These are phyloP conservation scores for Ormyrus rosae DNA, from an alignment of 2,888 invertebrate species.

Conservation along the genomic window DNA sequence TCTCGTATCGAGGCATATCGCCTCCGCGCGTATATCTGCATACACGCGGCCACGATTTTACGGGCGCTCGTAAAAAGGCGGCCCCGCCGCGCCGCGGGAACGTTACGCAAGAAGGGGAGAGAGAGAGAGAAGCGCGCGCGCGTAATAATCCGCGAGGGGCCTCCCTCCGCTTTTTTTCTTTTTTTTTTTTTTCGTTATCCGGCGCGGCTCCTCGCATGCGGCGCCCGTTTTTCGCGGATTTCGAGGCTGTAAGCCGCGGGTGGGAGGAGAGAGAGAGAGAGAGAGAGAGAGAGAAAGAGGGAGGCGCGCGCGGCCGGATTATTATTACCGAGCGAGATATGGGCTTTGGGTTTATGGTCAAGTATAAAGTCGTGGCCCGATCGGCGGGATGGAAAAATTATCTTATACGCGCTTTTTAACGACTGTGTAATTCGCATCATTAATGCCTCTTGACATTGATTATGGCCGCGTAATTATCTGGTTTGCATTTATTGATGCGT, in stretches of 20 bases:
- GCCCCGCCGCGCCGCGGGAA: constrained; percentile 55
- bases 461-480: constrained; percentile 18
- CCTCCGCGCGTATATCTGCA: too few species aligned
- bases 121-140: not conserved
- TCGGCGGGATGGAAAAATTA: constrained; percentile 15
- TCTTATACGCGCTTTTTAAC: constrained; percentile 11
- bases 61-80: constrained; percentile 63
- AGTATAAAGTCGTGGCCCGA: constrained; percentile 13
- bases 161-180: not conserved
- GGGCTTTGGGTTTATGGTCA: constrained; percentile 18
- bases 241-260: constrained; percentile 31
- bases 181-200: not conserved
- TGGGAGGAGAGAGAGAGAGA: too few species aligned
- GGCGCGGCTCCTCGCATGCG: not conserved
- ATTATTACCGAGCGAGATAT: constrained; percentile 15
- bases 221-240: constrained; percentile 16
- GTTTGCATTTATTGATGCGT: not conserved
- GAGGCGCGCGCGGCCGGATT: not conserved
- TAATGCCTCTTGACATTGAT: constrained; percentile 38
- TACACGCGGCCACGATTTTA: constrained; percentile 62
- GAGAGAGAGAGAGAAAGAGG: too few species aligned
- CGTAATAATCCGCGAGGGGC: constrained; percentile 38
- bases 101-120: constrained; percentile 61
- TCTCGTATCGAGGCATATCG: constrained; percentile 53
- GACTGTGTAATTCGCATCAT: constrained; percentile 25